A percentile compares a stretch with the other conserved stretches of the same genome.
phyloP scores from a whole-genome alignment of 2,797 vertebrate species.

The Sphaeramia orbicularis region DNA sequence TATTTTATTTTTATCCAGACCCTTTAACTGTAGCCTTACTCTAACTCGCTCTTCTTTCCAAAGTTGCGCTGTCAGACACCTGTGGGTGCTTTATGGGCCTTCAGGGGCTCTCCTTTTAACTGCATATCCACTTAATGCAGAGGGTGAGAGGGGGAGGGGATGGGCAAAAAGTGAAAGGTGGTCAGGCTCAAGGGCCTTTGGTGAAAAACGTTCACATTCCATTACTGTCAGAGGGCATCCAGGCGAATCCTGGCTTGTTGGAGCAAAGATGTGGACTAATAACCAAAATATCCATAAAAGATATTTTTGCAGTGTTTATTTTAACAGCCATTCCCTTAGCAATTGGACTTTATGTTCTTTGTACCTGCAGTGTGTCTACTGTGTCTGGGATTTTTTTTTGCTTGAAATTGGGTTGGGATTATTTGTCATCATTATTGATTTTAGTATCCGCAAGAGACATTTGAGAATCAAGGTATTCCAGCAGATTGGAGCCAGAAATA shows the following conservation, averaged over 20 bases:
- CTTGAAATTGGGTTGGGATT: not conserved
- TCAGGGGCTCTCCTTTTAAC: slow-evolving; percentile 65
- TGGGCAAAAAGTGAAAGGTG: slow-evolving; percentile 78
- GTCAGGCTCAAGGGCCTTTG: slow-evolving; percentile 80
- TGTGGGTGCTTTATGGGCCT: slow-evolving; percentile 71
- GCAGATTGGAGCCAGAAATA: slow-evolving; percentile 69
- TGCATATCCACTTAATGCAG: slow-evolving; percentile 69
- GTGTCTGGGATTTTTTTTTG: not conserved
- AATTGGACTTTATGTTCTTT: not conserved
- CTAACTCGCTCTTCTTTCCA: slow-evolving; percentile 15
- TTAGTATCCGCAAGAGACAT: slow-evolving; percentile 46
- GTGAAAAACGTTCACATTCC: slow-evolving; percentile 83
- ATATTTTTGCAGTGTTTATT: not conserved
- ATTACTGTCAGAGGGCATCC: slow-evolving; percentile 81
- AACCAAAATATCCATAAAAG: slow-evolving; percentile 33
- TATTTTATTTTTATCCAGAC: slow-evolving; percentile 1
- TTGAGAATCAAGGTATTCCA: slow-evolving; percentile 48
- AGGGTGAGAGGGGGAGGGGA: slow-evolving; percentile 47
- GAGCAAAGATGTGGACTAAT: slow-evolving; percentile 56
- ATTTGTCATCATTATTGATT: slow-evolving; percentile 46
- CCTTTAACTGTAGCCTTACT: not conserved
- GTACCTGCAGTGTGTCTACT: slow-evolving; percentile 7
- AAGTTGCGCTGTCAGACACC: slow-evolving; percentile 68
- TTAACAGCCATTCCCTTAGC: not conserved
- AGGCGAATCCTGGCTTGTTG: slow-evolving; percentile 81